A percentile compares a stretch with the other conserved stretches of the same genome.
These are phyloP conservation scores for Tachina lurida DNA, from an alignment of 2,888 invertebrate genomes.

Conservation along the genomic window DNA sequence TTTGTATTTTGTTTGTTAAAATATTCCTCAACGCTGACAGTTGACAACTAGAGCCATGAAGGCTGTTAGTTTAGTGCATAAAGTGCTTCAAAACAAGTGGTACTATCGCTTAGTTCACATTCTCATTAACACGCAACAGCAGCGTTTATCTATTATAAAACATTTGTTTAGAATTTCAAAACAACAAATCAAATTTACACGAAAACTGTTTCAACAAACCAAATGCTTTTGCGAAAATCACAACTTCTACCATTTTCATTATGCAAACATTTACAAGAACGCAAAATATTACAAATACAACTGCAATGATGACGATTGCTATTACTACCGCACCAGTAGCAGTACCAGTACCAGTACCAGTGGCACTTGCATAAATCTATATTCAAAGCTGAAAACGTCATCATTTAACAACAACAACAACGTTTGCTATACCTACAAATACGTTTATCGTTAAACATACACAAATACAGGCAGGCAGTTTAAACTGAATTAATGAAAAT, in stretches of 20 bases:
- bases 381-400: constrained; percentile 49
- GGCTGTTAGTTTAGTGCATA: constrained; percentile 79
- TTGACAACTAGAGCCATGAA: constrained; percentile 75
- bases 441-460: constrained; percentile 62
- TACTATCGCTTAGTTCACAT: constrained; percentile 73
- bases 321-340: constrained; percentile 17
- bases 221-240: constrained; percentile 43
- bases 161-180: constrained; percentile 33
- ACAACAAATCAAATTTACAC: constrained; percentile 48
- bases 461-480: constrained; percentile 26
- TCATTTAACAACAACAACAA: constrained; percentile 43
- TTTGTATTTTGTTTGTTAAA: constrained; percentile 65
- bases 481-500: constrained; percentile 35
- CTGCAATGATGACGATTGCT: constrained; percentile 15
- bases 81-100: constrained; percentile 80
- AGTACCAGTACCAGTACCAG: background rate
- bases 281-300: constrained; percentile 17
- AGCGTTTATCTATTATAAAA: constrained; percentile 57
- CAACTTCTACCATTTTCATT: constrained; percentile 49
- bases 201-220: constrained; percentile 40
- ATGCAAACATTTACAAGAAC: constrained; percentile 49
- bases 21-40: constrained; percentile 72
- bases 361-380: constrained; percentile 38
- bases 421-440: constrained; percentile 63
- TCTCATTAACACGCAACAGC: constrained; percentile 61